Evolutionary conservation across 2,888 invertebrate species (phyloP), one percentile per base, ranked within the genome.

Genomic region (Pecten maximus): DNA sequence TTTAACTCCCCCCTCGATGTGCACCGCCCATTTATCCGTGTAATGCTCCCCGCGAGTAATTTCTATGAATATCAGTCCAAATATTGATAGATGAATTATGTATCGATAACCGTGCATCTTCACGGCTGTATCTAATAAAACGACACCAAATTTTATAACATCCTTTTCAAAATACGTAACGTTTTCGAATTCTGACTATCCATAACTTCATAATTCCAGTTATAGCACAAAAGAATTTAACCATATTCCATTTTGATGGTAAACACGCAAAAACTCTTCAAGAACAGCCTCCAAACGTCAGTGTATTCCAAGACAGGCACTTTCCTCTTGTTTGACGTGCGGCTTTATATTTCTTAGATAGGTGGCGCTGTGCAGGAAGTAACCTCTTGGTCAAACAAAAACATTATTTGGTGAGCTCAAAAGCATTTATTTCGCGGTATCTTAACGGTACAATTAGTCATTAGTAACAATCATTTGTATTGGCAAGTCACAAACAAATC

Each of bases 11-110:
- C 96, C 96, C 50, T 94, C 93, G 40, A 96, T 93, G 87, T 96
- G 94, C 39, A 96, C 95, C 87, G 96, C 96, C 96, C 96, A 96
- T 93, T 95, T 94, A 92, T 96, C 95, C 28, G 95, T 95, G 93
- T 93, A 96, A 91, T 94, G 94, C 54, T 91, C 91, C 88, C 93
- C 93, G 90, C 90, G 90, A 60, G 92, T 91, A 54, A 93, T 88
- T 91, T 94, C 91, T 89, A 93, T 89, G 23, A 93, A 88, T 87
- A 92, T 89, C 74, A 93, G 92, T 91, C 94, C 94, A 89, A 94
- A 91, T 89, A 94, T 91, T 88, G 93, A 94, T 91, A 93, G 87
- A 54, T 91, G 89, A 86, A 91, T 74, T 40, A 91, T 88, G 44
- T 74, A 88, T 40, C 87, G 90, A 88, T 60, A 60, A 54, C 89